Base-by-base conservation (phyloP, 2,888 invertebrate species). In the Lysandra coridon region DNA sequence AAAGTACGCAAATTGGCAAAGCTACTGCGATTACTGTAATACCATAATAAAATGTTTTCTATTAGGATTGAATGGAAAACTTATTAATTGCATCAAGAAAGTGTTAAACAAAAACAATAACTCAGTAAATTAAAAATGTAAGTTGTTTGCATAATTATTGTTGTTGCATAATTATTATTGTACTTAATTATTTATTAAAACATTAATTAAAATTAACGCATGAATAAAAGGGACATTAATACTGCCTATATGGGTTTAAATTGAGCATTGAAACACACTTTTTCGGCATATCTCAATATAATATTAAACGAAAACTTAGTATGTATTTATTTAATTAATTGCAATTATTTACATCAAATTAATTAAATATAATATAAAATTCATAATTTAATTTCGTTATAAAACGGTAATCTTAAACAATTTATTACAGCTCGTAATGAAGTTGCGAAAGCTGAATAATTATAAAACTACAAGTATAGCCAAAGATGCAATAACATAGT, bases 391-490 rank as follows among this genome's bases (percentile, higher is more conserved):
- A 76, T 57, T 57, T 53, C 17, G 14, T 4, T 37, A 53, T 33
- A 57, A 53, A 30, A 57, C 7, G 57, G 57, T 57, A 76, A 76
- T 76, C 76, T 57, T 57, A 14, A 76, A 57, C 76, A 76, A 33
- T 75, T 49, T 75, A 75, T 76, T 76, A 33, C 33, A 57, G 17
- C 53, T 33, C 49, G 44, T 74, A 74, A 76, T 76, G 57, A 76
- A 76, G 57, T 76, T 76, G 57, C 57, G 76, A 76, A 76, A 76
- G 76, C 44, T 44, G 44, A 74, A 74, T 74, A 74, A 74, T 74
- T 74, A 74, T 44, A 44, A 76, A 76, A 76, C 76, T 76, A 76
- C 76, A 76, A 76, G 77, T 6, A 80, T 79, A 33, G 79, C 53
- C 53, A 80, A 78, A 53, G 80, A 75, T 76, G 79, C 53, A 80